These are phyloP conservation scores for Ferrisia virgata DNA, from an alignment of 2,888 invertebrate species.

Conservation along the genomic window DNA sequence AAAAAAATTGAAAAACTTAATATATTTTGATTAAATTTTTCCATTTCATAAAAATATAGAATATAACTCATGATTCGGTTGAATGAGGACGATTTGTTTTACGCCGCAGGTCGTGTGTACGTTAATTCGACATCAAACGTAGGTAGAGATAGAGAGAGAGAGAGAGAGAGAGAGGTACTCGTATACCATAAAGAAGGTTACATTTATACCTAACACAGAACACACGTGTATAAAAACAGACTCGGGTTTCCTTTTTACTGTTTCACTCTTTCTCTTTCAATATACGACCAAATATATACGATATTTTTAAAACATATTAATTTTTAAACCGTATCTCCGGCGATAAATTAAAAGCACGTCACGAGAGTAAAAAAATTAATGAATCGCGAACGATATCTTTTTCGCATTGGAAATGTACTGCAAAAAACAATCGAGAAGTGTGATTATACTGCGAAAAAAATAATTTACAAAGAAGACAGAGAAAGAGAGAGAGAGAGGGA, in stretches of 20 bases:
- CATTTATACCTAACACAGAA: no score
- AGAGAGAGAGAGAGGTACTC: no score
- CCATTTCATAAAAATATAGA: neutral
- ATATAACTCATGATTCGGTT: neutral
- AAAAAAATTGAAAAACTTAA: neutral
- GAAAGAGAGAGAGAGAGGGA: no score
- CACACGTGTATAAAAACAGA: neutral
- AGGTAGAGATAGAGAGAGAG: no score
- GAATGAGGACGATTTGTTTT: neutral
- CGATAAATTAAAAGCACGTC: neutral
- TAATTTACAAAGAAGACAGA: neutral
- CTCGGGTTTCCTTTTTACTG: no score
- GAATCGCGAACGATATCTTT: conserved; percentile 30
- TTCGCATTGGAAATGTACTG: neutral
- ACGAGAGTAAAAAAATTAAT: neutral
- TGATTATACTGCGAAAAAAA: neutral
- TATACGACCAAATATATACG: neutral
- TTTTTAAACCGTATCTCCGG: conserved; percentile 5
- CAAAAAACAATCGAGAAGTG: conserved; percentile 19
- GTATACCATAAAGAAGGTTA: no score
- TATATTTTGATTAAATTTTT: neutral
- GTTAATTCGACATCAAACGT: neutral
- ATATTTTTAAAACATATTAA: conserved; percentile 12
- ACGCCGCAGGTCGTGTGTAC: neutral
- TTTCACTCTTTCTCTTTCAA: neutral